phyloP scores from a whole-genome alignment of 92 coral and sea anemone species.

The Siderastrea radians region DNA sequence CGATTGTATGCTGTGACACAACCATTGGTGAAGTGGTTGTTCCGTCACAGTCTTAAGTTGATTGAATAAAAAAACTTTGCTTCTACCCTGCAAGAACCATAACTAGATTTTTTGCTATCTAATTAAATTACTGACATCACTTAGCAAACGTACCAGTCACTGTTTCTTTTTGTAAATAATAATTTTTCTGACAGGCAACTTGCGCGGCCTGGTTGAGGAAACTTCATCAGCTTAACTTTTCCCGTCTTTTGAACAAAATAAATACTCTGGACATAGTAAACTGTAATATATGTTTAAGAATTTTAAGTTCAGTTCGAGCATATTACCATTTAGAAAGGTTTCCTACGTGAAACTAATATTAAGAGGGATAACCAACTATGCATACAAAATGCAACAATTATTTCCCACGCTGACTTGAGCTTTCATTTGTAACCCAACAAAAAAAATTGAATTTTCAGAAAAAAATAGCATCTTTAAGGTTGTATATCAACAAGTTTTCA shows the following conservation, averaged over 20 bases:
- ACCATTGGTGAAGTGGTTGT: no score
- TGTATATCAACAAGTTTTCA: constrained; percentile 1
- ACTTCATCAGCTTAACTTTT: constrained; percentile 16
- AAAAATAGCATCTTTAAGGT: neutral
- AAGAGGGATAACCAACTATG: neutral
- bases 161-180: constrained; percentile 9
- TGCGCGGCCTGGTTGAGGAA: constrained; percentile 8
- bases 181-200: constrained; percentile 3
- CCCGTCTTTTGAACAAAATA: constrained; percentile 32
- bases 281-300: neutral
- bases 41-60: neutral
- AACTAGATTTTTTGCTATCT: neutral
- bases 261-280: constrained; percentile 34
- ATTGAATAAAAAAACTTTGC: constrained; percentile 2
- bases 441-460: neutral
- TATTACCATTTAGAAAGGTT: neutral
- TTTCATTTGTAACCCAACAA: constrained; percentile 2
- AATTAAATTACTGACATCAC: neutral
- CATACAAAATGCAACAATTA: neutral
- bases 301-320: constrained; percentile 22
- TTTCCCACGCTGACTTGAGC: neutral
- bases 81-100: neutral
- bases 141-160: neutral
- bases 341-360: neutral
- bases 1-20: neutral